These are phyloP conservation scores for Choristoneura fumiferana DNA, from an alignment of 1,140 invertebrate genomes.

Conservation along the genomic window DNA sequence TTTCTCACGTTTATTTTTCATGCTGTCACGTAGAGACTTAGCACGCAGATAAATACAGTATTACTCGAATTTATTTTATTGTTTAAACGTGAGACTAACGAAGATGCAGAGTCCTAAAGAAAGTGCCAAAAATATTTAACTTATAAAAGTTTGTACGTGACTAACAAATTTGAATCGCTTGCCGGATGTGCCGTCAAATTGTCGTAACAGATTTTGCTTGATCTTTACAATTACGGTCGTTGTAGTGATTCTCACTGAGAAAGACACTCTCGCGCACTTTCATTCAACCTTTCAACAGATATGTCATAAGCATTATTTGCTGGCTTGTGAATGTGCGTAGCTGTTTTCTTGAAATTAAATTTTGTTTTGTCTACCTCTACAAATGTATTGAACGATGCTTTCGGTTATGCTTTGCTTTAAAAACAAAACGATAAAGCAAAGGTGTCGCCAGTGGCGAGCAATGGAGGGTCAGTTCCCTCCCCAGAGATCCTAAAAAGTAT, in stretches of 20 bases:
- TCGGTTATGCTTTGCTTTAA: neutral
- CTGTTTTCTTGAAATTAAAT: no score
- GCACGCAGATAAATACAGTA: neutral
- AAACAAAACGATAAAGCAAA: constrained; percentile 13
- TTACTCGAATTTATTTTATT: constrained; percentile 9
- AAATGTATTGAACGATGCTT: no score
- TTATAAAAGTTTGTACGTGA: constrained; percentile 13
- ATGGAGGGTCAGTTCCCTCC: no score
- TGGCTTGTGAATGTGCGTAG: no score
- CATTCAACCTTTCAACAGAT: no score
- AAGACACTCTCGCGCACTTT: no score
- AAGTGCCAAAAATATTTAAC: neutral
- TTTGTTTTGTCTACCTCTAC: no score
- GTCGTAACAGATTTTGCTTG: neutral
- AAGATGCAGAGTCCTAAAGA: neutral
- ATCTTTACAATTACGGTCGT: constrained; percentile 1
- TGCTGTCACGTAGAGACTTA: neutral
- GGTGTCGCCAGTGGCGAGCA: no score
- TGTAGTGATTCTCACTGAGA: no score
- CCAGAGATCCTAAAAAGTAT: no score
- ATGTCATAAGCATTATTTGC: no score
- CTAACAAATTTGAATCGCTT: constrained; percentile 4
- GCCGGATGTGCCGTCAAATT: constrained; percentile 1
- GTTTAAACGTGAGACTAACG: constrained; percentile 8
- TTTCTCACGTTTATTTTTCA: no score